A percentile compares a stretch with the other conserved stretches of the same genome.
Evolutionary conservation across 2,113 vertebrate species (phyloP).

Genomic region (Oryzias melastigma): DNA sequence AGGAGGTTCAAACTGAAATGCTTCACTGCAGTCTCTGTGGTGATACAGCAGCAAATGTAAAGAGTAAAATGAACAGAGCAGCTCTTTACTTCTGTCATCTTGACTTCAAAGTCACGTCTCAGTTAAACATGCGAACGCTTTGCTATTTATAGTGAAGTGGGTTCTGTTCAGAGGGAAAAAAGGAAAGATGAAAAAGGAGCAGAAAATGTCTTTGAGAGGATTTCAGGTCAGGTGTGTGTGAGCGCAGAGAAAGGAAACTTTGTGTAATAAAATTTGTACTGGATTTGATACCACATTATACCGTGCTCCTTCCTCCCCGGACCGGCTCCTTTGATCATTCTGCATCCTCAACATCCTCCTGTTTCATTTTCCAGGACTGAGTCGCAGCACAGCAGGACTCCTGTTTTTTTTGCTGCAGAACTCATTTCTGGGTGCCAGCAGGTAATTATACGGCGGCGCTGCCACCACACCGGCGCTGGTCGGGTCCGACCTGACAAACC

Average conservation of each 20-base stretch:
- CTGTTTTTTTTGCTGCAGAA: conserved; percentile 74
- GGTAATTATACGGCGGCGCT: conserved; percentile 80
- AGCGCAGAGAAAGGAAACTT: background rate
- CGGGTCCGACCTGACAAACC: conserved; percentile 62
- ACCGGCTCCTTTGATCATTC: conserved; percentile 2
- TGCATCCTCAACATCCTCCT: conserved; percentile 1
- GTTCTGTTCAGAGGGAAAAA: conserved; percentile 14
- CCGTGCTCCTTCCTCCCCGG: background rate
- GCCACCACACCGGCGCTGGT: conserved; percentile 46
- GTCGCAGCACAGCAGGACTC: conserved; percentile 62
- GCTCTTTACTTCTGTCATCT: conserved; percentile 69
- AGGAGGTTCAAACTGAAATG: conserved; percentile 75
- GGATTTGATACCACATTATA: conserved; percentile 3
- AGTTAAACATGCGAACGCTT: background rate
- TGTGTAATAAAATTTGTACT: background rate
- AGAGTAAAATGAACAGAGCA: conserved; percentile 85
- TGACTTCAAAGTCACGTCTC: background rate
- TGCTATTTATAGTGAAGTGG: conserved; percentile 19
- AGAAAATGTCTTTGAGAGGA: conserved; percentile 1
- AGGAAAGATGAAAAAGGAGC: background rate
- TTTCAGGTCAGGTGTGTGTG: conserved; percentile 1
- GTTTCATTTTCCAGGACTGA: background rate
- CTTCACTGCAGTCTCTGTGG: conserved; percentile 28
- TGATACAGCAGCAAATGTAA: conserved; percentile 85
- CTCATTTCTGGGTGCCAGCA: conserved; percentile 77